Conservation (phyloP, 2,888 invertebrate genomes). For the Pollenia amentaria region DNA sequence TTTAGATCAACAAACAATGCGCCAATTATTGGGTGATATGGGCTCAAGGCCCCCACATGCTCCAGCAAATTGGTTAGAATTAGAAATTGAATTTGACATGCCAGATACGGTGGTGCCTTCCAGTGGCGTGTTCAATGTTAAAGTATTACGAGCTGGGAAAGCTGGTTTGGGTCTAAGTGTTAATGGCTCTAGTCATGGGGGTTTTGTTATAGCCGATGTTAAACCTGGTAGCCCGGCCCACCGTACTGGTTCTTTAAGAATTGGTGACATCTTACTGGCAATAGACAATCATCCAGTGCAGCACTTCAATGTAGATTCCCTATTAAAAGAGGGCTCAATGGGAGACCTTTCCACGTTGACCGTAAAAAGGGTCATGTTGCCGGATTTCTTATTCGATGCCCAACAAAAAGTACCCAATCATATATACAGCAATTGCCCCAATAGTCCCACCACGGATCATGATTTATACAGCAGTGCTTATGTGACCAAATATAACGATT, state of each 20-base stretch:
- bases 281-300: constrained; percentile 93
- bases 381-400: constrained; percentile 83
- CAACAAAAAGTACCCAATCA: constrained; percentile 81
- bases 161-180: constrained; percentile 96
- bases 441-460: constrained; percentile 78
- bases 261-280: constrained; percentile 94
- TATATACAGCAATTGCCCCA: constrained; percentile 83
- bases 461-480: constrained; percentile 82
- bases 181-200: constrained; percentile 87
- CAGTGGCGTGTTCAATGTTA: constrained; percentile 95
- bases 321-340: constrained; percentile 82
- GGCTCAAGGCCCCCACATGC: constrained; percentile 75
- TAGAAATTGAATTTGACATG: constrained; percentile 95
- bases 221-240: constrained; percentile 96
- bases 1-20: constrained; percentile 86
- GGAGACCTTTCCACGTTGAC: constrained; percentile 83
- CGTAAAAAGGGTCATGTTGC: constrained; percentile 83
- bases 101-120: constrained; percentile 96
- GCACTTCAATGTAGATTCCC: constrained; percentile 84
- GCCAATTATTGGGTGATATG: constrained; percentile 84
- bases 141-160: constrained; percentile 90
- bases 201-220: constrained; percentile 94
- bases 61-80: constrained; percentile 88
- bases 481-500: constrained; percentile 81
- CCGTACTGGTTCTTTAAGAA: constrained; percentile 93